Conservation (phyloP, 2,888 invertebrate genomes). For the Quadroppia sp. region DNA sequence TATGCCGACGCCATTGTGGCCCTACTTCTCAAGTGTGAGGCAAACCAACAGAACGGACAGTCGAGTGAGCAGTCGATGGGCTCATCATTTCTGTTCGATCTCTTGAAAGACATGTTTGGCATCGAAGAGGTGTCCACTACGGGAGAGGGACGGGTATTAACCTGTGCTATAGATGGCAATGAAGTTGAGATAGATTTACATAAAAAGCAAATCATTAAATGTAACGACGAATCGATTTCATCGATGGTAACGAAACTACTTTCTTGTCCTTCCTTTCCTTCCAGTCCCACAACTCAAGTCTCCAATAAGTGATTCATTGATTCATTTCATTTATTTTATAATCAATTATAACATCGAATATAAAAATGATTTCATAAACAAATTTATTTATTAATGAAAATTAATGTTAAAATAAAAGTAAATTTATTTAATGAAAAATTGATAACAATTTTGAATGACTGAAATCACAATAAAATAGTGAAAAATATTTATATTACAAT, state of each 20-base stretch:
- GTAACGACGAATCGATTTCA: conserved; percentile 22
- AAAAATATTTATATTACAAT: too few relatives aligned
- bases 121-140: conserved; percentile 31
- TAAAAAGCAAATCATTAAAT: conserved; percentile 30
- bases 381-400: too few relatives aligned
- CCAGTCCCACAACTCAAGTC: too few relatives aligned
- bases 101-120: conserved; percentile 38
- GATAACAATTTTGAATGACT: too few relatives aligned
- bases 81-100: conserved; percentile 25
- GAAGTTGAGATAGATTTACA: conserved; percentile 32
- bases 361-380: too few relatives aligned
- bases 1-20: conserved; percentile 92
- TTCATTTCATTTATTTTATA: too few relatives aligned
- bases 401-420: too few relatives aligned
- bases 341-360: too few relatives aligned
- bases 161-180: conserved; percentile 12
- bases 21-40: conserved; percentile 66
- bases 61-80: background rate
- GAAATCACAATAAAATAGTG: too few relatives aligned
- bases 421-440: too few relatives aligned
- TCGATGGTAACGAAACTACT: conserved; percentile 22
- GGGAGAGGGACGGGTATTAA: conserved; percentile 1
- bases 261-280: conserved; percentile 24
- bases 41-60: background rate
- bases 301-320: background rate